Percentiles rank a stretch among this genome's conserved stretches.
Evolutionary conservation across 2,113 vertebrate species (phyloP).

Genomic region (Podarcis raffonei): DNA sequence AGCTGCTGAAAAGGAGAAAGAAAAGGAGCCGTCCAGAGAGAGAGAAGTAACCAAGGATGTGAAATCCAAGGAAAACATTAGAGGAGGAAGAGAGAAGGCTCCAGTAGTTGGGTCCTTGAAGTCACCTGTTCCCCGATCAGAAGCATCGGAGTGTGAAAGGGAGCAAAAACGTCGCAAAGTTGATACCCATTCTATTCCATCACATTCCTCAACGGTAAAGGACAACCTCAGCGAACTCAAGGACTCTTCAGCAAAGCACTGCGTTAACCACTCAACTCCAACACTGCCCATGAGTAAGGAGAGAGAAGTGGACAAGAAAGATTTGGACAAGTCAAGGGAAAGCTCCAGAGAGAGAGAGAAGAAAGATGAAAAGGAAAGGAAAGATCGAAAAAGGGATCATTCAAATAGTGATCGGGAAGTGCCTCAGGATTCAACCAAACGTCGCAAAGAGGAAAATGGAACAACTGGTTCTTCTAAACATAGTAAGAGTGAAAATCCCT

Average conservation of each 20-base stretch:
- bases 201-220: slow-evolving; percentile 99
- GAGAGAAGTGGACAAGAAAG: slow-evolving; percentile 91
- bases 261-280: slow-evolving; percentile 88
- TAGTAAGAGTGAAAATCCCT: slow-evolving; percentile 93
- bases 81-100: slow-evolving; percentile 89
- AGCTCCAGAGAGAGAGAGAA: slow-evolving; percentile 92
- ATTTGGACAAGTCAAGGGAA: slow-evolving; percentile 89
- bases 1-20: slow-evolving; percentile 83
- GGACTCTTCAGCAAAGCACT: slow-evolving; percentile 96
- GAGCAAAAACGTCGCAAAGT: slow-evolving; percentile 99
- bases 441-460: slow-evolving; percentile 90
- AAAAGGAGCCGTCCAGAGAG: slow-evolving; percentile 92
- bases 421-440: slow-evolving; percentile 83
- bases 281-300: slow-evolving; percentile 89
- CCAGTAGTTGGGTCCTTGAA: slow-evolving; percentile 90
- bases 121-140: slow-evolving; percentile 92
- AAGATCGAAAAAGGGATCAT: slow-evolving; percentile 91
- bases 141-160: slow-evolving; percentile 91
- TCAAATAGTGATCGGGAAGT: slow-evolving; percentile 88
- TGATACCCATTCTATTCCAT: slow-evolving; percentile 96
- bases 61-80: slow-evolving; percentile 93
- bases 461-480: slow-evolving; percentile 92
- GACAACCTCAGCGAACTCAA: slow-evolving; percentile 99
- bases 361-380: slow-evolving; percentile 90
- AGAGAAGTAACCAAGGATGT: slow-evolving; percentile 91